These are phyloP conservation scores for Xanthia togata DNA, from an alignment of 2,888 invertebrate species.

Conservation along the genomic window DNA sequence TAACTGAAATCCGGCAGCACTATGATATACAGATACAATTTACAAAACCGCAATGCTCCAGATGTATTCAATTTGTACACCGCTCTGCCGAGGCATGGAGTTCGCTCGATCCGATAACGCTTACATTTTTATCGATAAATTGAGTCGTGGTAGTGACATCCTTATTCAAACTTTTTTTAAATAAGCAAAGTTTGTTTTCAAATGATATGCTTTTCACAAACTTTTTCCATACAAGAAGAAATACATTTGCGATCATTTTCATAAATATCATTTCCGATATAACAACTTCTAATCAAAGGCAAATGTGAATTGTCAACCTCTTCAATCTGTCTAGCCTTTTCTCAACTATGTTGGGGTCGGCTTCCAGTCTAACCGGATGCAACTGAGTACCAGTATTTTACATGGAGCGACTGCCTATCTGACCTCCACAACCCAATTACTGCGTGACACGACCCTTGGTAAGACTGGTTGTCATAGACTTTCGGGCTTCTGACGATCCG, in stretches of 20 bases:
- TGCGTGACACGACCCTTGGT: too few relatives aligned
- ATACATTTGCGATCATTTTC: too few relatives aligned
- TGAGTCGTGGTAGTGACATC: constrained; percentile 36
- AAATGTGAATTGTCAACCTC: too few relatives aligned
- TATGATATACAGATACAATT: constrained; percentile 32
- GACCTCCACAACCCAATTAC: too few relatives aligned
- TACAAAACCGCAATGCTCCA: constrained; percentile 64
- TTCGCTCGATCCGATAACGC: constrained; percentile 59
- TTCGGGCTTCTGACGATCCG: too few relatives aligned
- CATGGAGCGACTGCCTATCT: too few relatives aligned
- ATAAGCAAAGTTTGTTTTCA: not conserved
- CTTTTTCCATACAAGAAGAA: not conserved
- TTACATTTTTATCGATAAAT: constrained; percentile 61
- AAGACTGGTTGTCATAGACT: too few relatives aligned
- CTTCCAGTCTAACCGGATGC: too few relatives aligned
- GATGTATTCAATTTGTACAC: constrained; percentile 62
- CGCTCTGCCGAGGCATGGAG: constrained; percentile 55
- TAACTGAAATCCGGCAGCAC: constrained; percentile 26
- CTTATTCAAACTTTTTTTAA: constrained; percentile 22
- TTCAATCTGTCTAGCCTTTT: not conserved
- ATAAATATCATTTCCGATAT: too few relatives aligned
- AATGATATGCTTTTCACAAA: not conserved
- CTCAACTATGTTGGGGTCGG: too few relatives aligned
- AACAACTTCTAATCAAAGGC: too few relatives aligned
- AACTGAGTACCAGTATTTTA: too few relatives aligned